Evolutionary conservation across 1,140 invertebrate genomes (phyloP).

Genomic region (Scaptomyza montana): DNA sequence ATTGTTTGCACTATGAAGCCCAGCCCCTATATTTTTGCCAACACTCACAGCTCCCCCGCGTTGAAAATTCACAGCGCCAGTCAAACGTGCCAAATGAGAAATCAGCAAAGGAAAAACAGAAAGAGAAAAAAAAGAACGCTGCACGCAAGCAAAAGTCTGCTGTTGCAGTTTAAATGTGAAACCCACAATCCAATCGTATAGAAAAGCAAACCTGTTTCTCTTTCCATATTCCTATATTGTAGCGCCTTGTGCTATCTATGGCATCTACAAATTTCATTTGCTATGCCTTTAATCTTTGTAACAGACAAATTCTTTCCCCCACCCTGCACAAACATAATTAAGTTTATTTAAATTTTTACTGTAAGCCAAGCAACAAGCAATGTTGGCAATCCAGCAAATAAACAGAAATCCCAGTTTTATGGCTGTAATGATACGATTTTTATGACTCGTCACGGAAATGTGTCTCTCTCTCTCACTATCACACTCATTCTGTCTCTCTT

Average conservation of each 20-base stretch:
- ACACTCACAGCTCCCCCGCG: neutral
- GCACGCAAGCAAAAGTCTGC: slow-evolving; percentile 58
- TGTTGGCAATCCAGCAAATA: slow-evolving; percentile 68
- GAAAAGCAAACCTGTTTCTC: slow-evolving; percentile 1
- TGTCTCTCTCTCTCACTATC: slow-evolving; percentile 31
- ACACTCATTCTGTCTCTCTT: neutral
- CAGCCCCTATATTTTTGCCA: neutral
- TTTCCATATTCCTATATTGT: neutral
- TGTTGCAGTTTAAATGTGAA: slow-evolving; percentile 53
- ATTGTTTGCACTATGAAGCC: slow-evolving; percentile 72
- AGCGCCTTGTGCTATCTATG: slow-evolving; percentile 48
- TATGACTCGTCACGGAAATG: slow-evolving; percentile 76
- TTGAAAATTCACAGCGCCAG: slow-evolving; percentile 19
- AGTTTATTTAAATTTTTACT: slow-evolving; percentile 76
- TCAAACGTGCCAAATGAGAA: slow-evolving; percentile 73
- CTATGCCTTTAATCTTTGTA: slow-evolving; percentile 74
- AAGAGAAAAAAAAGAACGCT: slow-evolving; percentile 20
- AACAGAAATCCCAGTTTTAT: slow-evolving; percentile 77
- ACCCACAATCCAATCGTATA: slow-evolving; percentile 5
- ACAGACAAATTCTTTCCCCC: slow-evolving; percentile 22
- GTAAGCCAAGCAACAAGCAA: slow-evolving; percentile 45
- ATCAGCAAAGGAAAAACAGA: slow-evolving; percentile 55
- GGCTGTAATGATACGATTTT: slow-evolving; percentile 80
- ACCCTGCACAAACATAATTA: slow-evolving; percentile 69
- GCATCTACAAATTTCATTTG: slow-evolving; percentile 77